These are phyloP conservation scores for Ischnura elegans DNA, from an alignment of 2,888 invertebrate species.

Conservation along the genomic window DNA sequence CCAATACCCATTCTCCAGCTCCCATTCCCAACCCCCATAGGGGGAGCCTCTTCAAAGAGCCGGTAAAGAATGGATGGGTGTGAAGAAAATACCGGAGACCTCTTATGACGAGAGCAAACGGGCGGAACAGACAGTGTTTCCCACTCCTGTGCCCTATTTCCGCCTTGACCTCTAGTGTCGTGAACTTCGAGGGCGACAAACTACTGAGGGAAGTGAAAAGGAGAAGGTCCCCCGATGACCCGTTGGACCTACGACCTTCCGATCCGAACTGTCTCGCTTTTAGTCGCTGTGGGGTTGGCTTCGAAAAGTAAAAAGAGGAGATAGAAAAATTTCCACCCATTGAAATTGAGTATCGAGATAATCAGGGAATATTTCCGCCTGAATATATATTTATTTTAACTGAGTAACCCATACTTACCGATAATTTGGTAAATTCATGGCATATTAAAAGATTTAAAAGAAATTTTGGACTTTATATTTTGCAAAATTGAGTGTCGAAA, in stretches of 20 bases:
- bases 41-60: not conserved
- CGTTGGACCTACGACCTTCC: not conserved
- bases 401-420: too few relatives aligned
- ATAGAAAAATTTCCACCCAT: not conserved
- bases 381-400: too few relatives aligned
- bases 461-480: too few relatives aligned
- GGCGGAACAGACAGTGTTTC: conserved; percentile 25
- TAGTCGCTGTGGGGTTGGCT: not conserved
- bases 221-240: not conserved
- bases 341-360: not conserved
- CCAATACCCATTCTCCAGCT: not conserved
- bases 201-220: conserved; percentile 29
- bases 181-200: not conserved
- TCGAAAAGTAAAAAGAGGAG: not conserved
- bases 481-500: too few relatives aligned
- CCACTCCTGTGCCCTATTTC: conserved; percentile 8
- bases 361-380: too few relatives aligned
- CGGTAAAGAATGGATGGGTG: not conserved
- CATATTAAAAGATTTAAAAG: too few relatives aligned
- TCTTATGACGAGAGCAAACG: not conserved
- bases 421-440: too few relatives aligned
- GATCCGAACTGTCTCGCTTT: not conserved
- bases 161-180: conserved; percentile 31
- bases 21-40: not conserved
- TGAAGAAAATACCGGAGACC: not conserved